Base-by-base conservation (phyloP, 2,888 invertebrate genomes). In the Drosophila formosana region DNA sequence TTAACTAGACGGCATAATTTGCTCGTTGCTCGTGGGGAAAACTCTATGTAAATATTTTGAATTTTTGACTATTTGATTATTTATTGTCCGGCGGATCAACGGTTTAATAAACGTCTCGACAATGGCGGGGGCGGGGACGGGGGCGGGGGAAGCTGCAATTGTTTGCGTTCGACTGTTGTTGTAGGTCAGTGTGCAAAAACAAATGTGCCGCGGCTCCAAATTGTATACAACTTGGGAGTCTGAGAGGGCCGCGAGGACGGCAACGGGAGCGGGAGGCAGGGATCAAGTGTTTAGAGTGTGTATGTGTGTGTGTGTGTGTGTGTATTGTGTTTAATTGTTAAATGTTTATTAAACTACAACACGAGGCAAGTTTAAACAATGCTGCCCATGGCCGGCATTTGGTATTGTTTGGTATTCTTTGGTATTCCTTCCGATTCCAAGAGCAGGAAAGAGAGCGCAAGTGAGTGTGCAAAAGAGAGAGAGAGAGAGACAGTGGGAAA, bases 111-210 rank as follows among this genome's bases (percentile, higher is more conserved):
- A 63, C 56, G 62, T 43, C 11, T 28, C 13, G 8, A 25, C 47
- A 13, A 26, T 1, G 60, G 30, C 5, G 26, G 4, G 3, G 26
- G 41, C 26, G 32, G 13, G 32, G 43, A 9, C 1, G 3, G 34
- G 46, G 49, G 37, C 11, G 49, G n/a, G 39, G 61, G 77, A 62
- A 66, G 75, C 71, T 88, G 83, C 88, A 83, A 88, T 80, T 88
- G 86, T 88, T 85, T 85, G 88, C 71, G 70, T 75, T 77, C 67
- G 70, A 37, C 62, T 69, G 90, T 90, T 90, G 90, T 84, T 90
- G 83, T 91, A 91, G 90, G 90, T 91, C 90, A 91, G 90, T 91
- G 90, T 90, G 89, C 89, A 87, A 91, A 90, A 83, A 80, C 82
- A 88, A 80, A 82, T 76, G 75, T 45, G 77, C 49, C 53, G 46